Conservation (phyloP, 2,888 invertebrate species). For the Tetragonula carbonaria region DNA sequence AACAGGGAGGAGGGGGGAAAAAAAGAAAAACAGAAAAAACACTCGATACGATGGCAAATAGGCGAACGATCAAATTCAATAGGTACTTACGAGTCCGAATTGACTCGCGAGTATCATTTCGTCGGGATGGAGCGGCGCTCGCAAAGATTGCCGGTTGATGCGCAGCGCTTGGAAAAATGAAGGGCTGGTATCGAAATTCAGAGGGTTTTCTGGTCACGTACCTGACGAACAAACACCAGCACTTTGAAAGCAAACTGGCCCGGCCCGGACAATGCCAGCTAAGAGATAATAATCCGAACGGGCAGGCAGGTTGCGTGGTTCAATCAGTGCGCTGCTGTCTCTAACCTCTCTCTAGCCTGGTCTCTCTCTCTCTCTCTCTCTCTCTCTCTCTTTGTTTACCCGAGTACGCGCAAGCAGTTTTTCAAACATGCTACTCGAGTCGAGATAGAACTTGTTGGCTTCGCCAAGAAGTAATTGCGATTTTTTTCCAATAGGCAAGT, state of each 20-base stretch:
- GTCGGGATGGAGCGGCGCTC: not conserved
- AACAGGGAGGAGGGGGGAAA: not conserved
- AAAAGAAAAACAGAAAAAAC: not conserved
- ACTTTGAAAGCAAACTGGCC: not conserved
- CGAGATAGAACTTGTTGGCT: too few species aligned
- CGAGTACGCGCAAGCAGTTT: not conserved
- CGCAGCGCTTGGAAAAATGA: not conserved
- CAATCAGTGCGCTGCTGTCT: not conserved
- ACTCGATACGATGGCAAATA: not conserved
- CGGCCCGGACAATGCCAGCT: not conserved
- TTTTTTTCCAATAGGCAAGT: too few species aligned
- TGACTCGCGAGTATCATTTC: slow-evolving; percentile 27
- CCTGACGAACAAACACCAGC: not conserved
- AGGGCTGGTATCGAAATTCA: slow-evolving; percentile 11
- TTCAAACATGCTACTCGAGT: not conserved
- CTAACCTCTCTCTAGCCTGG: not conserved
- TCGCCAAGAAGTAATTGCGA: too few species aligned
- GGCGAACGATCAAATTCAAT: slow-evolving; percentile 6
- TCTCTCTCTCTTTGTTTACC: not conserved
- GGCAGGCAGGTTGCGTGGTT: not conserved
- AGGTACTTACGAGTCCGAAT: slow-evolving; percentile 25
- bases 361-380: too few species aligned
- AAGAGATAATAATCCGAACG: slow-evolving; percentile 5
- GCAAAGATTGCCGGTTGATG: slow-evolving; percentile 7
- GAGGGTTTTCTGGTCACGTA: slow-evolving; percentile 31